Conservation (phyloP, 2,797 vertebrate genomes). For the Pantherophis vulpinus region DNA sequence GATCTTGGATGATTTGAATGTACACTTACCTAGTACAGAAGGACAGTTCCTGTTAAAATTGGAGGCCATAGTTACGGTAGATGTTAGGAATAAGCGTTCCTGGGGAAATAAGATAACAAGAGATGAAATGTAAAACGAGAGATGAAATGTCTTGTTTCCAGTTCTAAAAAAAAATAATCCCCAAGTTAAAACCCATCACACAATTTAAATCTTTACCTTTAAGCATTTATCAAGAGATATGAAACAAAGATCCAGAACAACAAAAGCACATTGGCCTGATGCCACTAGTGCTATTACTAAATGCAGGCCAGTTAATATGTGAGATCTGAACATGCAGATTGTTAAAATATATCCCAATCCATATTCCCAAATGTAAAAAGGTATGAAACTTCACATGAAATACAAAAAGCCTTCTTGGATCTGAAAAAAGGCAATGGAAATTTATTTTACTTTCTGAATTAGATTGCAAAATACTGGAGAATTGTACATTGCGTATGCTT, state of each 20-base stretch:
- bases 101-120: slow-evolving; percentile 13
- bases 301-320: background rate
- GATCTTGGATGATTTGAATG: slow-evolving; percentile 29
- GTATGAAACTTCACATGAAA: background rate
- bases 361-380: background rate
- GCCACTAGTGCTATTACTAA: background rate
- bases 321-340: background rate
- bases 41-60: slow-evolving; percentile 25
- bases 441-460: background rate
- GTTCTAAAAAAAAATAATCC: slow-evolving; percentile 17
- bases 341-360: background rate
- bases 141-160: slow-evolving; percentile 21
- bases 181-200: slow-evolving; percentile 33
- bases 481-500: background rate
- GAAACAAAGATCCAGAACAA: background rate
- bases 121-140: slow-evolving; percentile 2
- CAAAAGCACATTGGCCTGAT: background rate
- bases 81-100: slow-evolving; percentile 35
- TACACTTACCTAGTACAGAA: slow-evolving; percentile 25
- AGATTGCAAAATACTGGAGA: background rate
- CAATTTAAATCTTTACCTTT: slow-evolving; percentile 28
- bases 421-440: background rate
- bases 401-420: background rate
- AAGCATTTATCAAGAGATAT: background rate
- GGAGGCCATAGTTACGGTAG: slow-evolving; percentile 17